Evolutionary conservation across 2,113 vertebrate genomes (phyloP).

Genomic region (Lophochroa leadbeateri): DNA sequence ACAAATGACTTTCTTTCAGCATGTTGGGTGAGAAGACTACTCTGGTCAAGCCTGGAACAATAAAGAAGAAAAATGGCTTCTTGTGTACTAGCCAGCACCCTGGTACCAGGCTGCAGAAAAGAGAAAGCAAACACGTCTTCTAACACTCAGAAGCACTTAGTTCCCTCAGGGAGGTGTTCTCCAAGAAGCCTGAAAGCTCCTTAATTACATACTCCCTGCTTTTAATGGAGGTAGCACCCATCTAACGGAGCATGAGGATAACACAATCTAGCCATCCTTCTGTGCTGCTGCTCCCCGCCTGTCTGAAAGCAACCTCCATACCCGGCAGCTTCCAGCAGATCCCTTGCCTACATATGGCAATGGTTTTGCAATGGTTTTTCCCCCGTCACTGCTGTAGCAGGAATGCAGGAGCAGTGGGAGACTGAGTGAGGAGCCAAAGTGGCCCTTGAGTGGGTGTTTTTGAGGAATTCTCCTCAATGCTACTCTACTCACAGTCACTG

Average conservation of each 20-base stretch:
- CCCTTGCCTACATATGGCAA: neutral
- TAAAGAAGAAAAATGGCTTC: neutral
- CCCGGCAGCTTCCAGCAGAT: neutral
- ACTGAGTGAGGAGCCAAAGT: rapidly evolving
- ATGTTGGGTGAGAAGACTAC: neutral
- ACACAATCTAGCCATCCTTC: neutral
- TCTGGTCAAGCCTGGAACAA: neutral
- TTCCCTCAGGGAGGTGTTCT: neutral
- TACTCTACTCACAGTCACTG: neutral
- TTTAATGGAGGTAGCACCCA: neutral
- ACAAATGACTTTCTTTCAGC: neutral
- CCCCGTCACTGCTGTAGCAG: neutral
- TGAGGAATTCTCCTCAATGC: constrained; percentile 37
- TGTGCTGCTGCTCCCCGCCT: neutral
- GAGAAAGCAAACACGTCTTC: neutral
- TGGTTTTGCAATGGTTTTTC: neutral
- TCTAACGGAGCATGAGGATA: neutral
- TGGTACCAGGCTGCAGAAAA: neutral
- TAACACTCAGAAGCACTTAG: neutral
- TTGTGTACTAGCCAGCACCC: neutral
- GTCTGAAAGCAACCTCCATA: neutral
- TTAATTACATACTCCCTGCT: neutral
- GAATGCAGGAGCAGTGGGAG: neutral
- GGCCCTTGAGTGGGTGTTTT: neutral
- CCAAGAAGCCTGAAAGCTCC: neutral